Evolutionary conservation across 2,888 invertebrate species (phyloP).

Genomic region (Lissocephala sabroskyi): DNA sequence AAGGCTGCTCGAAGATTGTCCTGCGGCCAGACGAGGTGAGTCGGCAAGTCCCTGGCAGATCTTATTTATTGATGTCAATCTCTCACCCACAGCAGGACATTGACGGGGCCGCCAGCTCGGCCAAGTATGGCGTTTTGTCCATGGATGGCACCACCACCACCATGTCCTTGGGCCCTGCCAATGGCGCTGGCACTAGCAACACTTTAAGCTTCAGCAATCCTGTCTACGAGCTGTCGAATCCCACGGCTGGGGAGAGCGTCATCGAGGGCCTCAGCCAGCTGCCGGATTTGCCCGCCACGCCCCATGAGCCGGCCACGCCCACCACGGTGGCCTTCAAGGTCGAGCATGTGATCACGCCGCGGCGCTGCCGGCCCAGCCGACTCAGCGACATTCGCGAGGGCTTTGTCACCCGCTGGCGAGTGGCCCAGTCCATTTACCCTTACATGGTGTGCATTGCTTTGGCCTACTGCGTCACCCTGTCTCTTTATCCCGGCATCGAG

Average conservation of each 20-base stretch:
- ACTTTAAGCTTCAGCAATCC: conserved; percentile 87
- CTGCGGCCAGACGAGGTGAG: conserved; percentile 85
- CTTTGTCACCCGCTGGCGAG: conserved; percentile 79
- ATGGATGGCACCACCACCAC: conserved; percentile 76
- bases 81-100: conserved; percentile 75
- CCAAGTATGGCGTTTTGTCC: conserved; percentile 84
- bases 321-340: conserved; percentile 72
- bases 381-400: conserved; percentile 69
- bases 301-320: conserved; percentile 65
- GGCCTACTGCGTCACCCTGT: conserved; percentile 91
- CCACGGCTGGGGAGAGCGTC: conserved; percentile 74
- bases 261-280: conserved; percentile 70
- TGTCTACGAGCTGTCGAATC: conserved; percentile 84
- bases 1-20: conserved; percentile 84
- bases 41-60: conserved; percentile 14
- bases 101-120: conserved; percentile 74
- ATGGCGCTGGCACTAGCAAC: conserved; percentile 71
- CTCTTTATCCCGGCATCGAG: conserved; percentile 91
- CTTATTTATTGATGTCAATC: conserved; percentile 5
- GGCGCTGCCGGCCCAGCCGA: conserved; percentile 67
- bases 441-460: conserved; percentile 92
- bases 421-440: conserved; percentile 88
- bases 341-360: conserved; percentile 71
- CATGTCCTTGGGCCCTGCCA: conserved; percentile 51
- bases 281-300: conserved; percentile 68